Base-by-base conservation (phyloP, 2,797 vertebrate species). In the Hoplostethus atlanticus region DNA sequence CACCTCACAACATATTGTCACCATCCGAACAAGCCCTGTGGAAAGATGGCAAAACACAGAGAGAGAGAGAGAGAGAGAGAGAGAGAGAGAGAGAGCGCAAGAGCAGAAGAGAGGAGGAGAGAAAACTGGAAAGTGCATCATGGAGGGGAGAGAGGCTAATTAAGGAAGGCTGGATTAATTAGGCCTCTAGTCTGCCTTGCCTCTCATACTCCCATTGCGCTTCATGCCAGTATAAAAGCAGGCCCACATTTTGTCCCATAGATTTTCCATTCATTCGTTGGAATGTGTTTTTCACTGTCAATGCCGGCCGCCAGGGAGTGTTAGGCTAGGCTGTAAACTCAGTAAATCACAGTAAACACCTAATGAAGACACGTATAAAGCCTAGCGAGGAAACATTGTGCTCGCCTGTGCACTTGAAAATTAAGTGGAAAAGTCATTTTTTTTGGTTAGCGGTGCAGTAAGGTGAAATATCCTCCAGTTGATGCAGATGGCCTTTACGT, bases 111-210 rank as follows among this genome's bases (percentile, higher is more conserved):
- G 55, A 54, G 25, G 48, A 68, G 71, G n/a, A 73, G 56, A 77
- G 13, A 84, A 85, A 81, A 86, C 62, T 83, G 88, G 84, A 66
- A 59, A 85, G 75, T 76, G 70, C 28, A 75, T 87, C 88, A 92
- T 86, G 87, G 84, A 87, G 64, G 51, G 84, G 74, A 84, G 87
- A 87, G 83, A 89, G 91, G 88, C 87, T 93, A 93, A 94, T 93
- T 92, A 92, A 93, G 85, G 80, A 79, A 87, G 89, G 80, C 80
- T 83, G 86, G 89, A 92, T 93, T 93, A 92, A 93, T 93, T 94
- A 93, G 85, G 87, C 85, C 89, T 92, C 87, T 81, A 88, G 84
- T 87, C 66, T 91, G 85, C 75, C 75, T 21, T 84, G 89, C 84
- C 84, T 91, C 79, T 85, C 78, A 86, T 84, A 87, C 84, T 89